Conservation (phyloP, 1,140 invertebrate genomes). For the Neocloeon triangulifer region DNA sequence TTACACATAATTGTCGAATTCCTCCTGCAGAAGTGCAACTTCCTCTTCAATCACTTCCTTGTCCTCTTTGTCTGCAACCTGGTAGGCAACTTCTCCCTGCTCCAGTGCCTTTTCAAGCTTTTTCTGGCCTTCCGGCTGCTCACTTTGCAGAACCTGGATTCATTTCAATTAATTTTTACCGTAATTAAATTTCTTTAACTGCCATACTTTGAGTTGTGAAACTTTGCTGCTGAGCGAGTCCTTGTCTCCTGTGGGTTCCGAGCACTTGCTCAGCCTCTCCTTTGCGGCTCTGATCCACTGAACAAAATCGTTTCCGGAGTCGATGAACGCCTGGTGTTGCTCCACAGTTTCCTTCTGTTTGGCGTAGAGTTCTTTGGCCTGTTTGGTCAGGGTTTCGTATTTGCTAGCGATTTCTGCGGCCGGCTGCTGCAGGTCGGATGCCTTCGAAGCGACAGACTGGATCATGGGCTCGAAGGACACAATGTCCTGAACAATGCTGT, state of each 20-base stretch:
- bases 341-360: constrained; percentile 78
- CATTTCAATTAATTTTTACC: constrained; percentile 7
- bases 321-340: constrained; percentile 72
- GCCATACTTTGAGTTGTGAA: constrained; percentile 42
- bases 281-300: constrained; percentile 76
- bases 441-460: constrained; percentile 75
- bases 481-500: constrained; percentile 84
- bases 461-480: constrained; percentile 90
- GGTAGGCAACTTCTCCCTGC: constrained; percentile 59
- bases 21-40: constrained; percentile 67
- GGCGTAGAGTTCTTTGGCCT: constrained; percentile 73
- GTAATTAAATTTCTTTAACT: constrained; percentile 4
- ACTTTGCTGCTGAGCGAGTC: constrained; percentile 67
- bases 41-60: constrained; percentile 80
- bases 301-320: constrained; percentile 74
- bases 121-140: constrained; percentile 52
- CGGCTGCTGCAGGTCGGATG: constrained; percentile 63
- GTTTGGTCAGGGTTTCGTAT: constrained; percentile 71
- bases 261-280: constrained; percentile 78
- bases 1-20: constrained; percentile 60
- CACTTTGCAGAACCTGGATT: constrained; percentile 40
- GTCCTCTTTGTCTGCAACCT: constrained; percentile 61
- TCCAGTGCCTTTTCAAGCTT: constrained; percentile 62
- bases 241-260: constrained; percentile 82
- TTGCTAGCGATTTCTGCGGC: constrained; percentile 74